phyloP scores from a whole-genome alignment of 1,140 invertebrate genomes.

The Heterodera schachtii region DNA sequence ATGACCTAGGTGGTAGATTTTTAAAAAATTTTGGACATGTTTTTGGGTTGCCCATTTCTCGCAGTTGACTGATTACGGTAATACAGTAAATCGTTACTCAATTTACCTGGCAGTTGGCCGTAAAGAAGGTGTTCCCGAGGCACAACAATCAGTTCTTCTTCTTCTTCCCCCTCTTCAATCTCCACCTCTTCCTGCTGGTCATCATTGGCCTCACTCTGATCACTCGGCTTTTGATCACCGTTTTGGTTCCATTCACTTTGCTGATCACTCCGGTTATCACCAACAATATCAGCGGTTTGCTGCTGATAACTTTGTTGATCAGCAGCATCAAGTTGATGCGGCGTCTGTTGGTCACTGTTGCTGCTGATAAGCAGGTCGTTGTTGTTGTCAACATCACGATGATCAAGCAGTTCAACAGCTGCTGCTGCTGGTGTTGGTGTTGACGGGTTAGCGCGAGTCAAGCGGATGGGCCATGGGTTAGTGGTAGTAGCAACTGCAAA shows the following conservation, averaged over 20 bases:
- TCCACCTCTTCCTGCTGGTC: not conserved
- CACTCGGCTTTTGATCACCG: not conserved
- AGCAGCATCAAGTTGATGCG: too few species aligned
- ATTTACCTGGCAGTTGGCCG: slow-evolving; percentile 25
- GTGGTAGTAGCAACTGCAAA: not conserved
- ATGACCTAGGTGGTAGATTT: too few species aligned
- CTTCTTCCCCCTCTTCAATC: not conserved
- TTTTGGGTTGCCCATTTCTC: not conserved
- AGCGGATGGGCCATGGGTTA: not conserved
- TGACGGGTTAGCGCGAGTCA: slow-evolving; percentile 6
- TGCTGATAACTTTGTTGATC: too few species aligned
- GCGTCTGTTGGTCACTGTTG: not conserved
- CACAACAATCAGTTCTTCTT: not conserved
- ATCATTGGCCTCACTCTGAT: slow-evolving; percentile 14
- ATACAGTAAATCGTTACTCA: not conserved
- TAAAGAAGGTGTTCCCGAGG: slow-evolving; percentile 9
- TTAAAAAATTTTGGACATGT: too few species aligned
- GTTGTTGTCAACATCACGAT: not conserved
- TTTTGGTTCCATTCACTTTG: not conserved
- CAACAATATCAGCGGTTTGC: too few species aligned
- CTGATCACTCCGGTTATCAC: not conserved
- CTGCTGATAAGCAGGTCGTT: not conserved
- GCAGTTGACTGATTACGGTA: not conserved
- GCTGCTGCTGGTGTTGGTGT: not conserved
- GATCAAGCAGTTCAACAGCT: not conserved